These are phyloP conservation scores for Auanema sp. DNA, from an alignment of 2,888 invertebrate species.

Conservation along the genomic window DNA sequence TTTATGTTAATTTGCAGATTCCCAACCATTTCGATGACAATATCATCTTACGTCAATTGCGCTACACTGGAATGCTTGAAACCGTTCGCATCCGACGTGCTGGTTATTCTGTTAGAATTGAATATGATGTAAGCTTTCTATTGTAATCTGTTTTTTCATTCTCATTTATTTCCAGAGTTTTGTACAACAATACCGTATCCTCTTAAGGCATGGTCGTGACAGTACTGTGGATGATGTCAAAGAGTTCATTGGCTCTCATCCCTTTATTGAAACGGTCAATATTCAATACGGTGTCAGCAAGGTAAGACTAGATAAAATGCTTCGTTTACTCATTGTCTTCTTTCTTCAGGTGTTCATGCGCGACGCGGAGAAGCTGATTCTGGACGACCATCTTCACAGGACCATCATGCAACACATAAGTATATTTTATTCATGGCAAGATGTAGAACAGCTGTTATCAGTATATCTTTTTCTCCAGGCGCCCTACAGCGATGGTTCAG, in stretches of 20 bases:
- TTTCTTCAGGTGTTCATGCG: conserved; percentile 77
- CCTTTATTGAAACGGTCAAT: conserved; percentile 84
- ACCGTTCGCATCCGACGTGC: conserved; percentile 91
- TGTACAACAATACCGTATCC: conserved; percentile 85
- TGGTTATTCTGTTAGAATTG: conserved; percentile 88
- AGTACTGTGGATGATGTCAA: conserved; percentile 85
- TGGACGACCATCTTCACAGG: conserved; percentile 88
- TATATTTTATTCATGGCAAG: conserved; percentile 1
- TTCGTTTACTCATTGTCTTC: too few relatives aligned
- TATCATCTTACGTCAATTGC: conserved; percentile 83
- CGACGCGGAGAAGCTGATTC: conserved; percentile 87
- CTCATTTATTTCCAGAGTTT: conserved; percentile 73
- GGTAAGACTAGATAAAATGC: conserved; percentile 65
- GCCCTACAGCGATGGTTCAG: conserved; percentile 89
- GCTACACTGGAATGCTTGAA: conserved; percentile 95
- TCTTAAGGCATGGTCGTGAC: conserved; percentile 80
- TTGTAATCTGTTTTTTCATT: neutral
- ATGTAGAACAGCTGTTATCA: too few relatives aligned
- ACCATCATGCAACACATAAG: conserved; percentile 88
- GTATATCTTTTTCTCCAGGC: conserved; percentile 65
- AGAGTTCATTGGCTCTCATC: conserved; percentile 77
- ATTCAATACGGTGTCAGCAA: conserved; percentile 86
- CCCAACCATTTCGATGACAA: conserved; percentile 90
- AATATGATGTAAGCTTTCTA: conserved; percentile 74
- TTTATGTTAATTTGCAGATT: too few relatives aligned